Base-by-base conservation (phyloP, 2,888 invertebrate species). In the Mythimna ferrago region DNA sequence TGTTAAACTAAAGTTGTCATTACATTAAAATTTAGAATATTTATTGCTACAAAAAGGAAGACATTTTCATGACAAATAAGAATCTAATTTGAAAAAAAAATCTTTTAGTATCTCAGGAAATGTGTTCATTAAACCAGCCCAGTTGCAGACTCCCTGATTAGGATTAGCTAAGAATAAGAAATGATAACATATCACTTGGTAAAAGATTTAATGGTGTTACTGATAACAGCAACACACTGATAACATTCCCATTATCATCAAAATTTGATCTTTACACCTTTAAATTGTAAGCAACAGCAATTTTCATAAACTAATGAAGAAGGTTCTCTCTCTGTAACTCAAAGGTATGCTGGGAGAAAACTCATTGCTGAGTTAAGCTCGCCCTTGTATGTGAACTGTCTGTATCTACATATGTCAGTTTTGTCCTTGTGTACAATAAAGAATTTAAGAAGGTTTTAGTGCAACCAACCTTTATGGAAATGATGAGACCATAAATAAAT, bases 161-260 rank as follows among this genome's bases (percentile, higher is more conserved):
- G 11, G 9, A 53, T 16, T 53, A 16, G 19, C 16, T 2, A 54
- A 41, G 35, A 14, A 19, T 61, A 26, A 38, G 60, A 64, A 66
- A 65, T 58, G 66, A 76, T 66, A 76, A 66, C 2, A 38, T 77
- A 77, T 65, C 66, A 67, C 14, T 48, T 62, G 21, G 35, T 58
- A 77, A 51, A 51, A 10, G 11, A 57, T 32, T 64, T 67, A 65
- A 77, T 71, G 48, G 60, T 65, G 48, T 32, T 78, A 70, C 56
- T 70, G 66, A 70, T 76, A 66, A 35, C 6, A 60, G 4, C 38
- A 38, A n/a, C 35, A 38, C 62, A 62, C 11, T 14, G 21, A 74
- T 77, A 26, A 58, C 10, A 75, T 11, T 21, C 26, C 9, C 4
- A 35, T 9, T 21, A 21, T 66, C 21, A 58, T 65, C 16, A 48